Conservation (phyloP, 1,140 invertebrate genomes). For the Prorops nasuta region DNA sequence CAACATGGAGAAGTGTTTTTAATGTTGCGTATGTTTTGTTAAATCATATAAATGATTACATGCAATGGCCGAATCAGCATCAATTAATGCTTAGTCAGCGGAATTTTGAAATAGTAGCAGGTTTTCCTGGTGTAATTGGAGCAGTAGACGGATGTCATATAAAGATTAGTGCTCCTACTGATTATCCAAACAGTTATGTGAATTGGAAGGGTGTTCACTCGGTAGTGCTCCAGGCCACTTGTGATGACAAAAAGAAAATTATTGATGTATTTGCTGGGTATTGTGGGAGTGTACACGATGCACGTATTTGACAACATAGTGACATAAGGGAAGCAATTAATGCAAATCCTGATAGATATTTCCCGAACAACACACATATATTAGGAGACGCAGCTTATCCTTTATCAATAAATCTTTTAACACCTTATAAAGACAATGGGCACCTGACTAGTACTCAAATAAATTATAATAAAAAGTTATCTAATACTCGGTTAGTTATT, state of each 20-base stretch:
- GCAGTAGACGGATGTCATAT: not conserved
- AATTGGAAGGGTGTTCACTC: not conserved
- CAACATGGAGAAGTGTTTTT: not conserved
- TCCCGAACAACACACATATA: no score
- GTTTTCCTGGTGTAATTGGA: not conserved
- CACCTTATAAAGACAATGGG: not conserved
- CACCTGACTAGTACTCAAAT: not conserved
- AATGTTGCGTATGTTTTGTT: not conserved
- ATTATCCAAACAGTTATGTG: no score
- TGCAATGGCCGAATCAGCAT: not conserved
- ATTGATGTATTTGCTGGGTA: not conserved
- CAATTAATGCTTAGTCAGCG: not conserved
- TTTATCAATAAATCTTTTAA: not conserved
- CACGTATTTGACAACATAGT: not conserved
- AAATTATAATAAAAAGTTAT: slow-evolving; percentile 1
- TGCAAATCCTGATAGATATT: not conserved
- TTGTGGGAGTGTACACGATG: not conserved
- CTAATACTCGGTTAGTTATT: slow-evolving; percentile 7
- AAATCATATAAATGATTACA: not conserved
- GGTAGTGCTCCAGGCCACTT: not conserved
- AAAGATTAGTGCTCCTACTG: no score
- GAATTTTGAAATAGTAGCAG: not conserved
- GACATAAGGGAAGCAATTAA: not conserved
- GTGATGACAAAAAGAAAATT: not conserved
- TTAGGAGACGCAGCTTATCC: not conserved